Conservation (phyloP, 2,888 invertebrate genomes). For the Tenthredo distinguenda region DNA sequence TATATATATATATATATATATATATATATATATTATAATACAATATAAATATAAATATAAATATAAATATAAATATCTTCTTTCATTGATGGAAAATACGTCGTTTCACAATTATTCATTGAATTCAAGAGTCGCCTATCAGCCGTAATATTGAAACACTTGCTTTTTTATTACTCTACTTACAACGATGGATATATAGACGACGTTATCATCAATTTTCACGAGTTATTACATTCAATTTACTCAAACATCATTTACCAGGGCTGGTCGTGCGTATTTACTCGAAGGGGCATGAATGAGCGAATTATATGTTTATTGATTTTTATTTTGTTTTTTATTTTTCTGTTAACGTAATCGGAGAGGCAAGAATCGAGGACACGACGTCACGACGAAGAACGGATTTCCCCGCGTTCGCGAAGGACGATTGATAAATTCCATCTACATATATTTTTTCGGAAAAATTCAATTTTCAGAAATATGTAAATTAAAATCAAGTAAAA, state of each 20-base stretch:
- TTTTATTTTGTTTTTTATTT: not conserved
- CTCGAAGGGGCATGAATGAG: not conserved
- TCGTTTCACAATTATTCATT: not conserved
- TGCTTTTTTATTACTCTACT: not conserved
- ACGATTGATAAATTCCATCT: not conserved
- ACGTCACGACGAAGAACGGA: constrained; percentile 1
- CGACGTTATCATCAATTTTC: constrained; percentile 1
- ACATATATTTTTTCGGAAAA: not conserved
- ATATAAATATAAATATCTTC: not conserved
- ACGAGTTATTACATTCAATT: constrained; percentile 40
- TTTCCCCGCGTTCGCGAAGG: not conserved
- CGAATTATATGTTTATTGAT: not conserved
- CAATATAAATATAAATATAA: not conserved
- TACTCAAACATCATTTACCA: constrained; percentile 11
- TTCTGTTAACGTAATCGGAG: not conserved
- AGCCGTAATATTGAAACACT: not conserved
- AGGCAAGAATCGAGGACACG: not conserved
- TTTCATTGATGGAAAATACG: not conserved
- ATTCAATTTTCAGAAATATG: not conserved
- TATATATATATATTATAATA: too few species aligned
- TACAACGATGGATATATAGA: not conserved
- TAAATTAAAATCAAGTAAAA: not conserved
- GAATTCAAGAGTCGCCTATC: not conserved
- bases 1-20: too few species aligned
- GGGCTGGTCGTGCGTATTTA: not conserved